Conservation (phyloP, 2,113 vertebrate species). For the Ctenodactylus gundi region DNA sequence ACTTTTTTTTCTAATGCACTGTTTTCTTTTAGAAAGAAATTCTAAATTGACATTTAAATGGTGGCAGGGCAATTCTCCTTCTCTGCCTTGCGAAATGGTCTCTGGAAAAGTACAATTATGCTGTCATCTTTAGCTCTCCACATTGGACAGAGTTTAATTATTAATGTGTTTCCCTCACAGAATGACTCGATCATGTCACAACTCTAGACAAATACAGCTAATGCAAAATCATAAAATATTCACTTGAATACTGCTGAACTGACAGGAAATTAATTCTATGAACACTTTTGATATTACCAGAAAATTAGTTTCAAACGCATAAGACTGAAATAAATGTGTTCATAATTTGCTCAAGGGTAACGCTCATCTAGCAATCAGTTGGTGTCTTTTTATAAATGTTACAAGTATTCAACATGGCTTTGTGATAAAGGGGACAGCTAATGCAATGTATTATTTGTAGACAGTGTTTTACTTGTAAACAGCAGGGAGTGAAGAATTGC, state of each 20-base stretch:
- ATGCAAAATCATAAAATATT: constrained; percentile 98
- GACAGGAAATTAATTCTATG: constrained; percentile 93
- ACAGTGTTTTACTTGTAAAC: constrained; percentile 86
- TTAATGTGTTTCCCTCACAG: constrained; percentile 96
- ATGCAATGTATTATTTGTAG: constrained; percentile 89
- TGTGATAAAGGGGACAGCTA: constrained; percentile 87
- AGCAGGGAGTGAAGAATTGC: constrained; percentile 84
- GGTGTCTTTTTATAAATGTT: constrained; percentile 89
- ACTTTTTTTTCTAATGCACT: constrained; percentile 13
- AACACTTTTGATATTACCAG: constrained; percentile 91
- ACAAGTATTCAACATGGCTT: constrained; percentile 87
- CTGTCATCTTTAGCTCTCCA: constrained; percentile 92
- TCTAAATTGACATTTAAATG: constrained; percentile 88
- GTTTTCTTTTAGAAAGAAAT: constrained; percentile 84
- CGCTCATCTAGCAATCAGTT: constrained; percentile 87
- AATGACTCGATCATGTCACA: constrained; percentile 95
- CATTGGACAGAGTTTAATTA: constrained; percentile 95
- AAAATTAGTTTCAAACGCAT: constrained; percentile 92
- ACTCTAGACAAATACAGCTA: constrained; percentile 96
- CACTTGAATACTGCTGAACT: constrained; percentile 92
- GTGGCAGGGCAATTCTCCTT: constrained; percentile 87
- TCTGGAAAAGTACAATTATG: constrained; percentile 90
- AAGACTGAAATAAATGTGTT: constrained; percentile 92
- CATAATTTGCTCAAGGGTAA: constrained; percentile 92
- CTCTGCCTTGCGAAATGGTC: constrained; percentile 83